These are phyloP conservation scores for Enteromius unitaeniatus DNA, from an alignment of 2,797 vertebrate genomes.

Conservation along the genomic window DNA sequence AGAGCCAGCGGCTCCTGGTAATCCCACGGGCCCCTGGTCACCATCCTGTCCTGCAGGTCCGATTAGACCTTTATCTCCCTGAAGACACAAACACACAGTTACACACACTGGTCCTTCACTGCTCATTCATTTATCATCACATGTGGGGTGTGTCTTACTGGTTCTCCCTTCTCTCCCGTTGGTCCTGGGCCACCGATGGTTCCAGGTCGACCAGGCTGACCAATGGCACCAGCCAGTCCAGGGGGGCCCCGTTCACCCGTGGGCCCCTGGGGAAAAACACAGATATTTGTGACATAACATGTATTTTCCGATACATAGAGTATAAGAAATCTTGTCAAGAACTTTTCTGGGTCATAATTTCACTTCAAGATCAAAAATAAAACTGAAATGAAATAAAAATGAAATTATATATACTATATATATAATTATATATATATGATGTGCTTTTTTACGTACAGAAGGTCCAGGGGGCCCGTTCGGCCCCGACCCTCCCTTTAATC, in stretches of 20 bases:
- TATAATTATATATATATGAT: too few species aligned
- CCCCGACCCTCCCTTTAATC: slow-evolving; percentile 92
- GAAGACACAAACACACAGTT: slow-evolving; percentile 30
- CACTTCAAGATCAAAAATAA: not conserved
- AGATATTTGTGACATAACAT: not conserved
- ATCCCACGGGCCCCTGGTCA: slow-evolving; percentile 90
- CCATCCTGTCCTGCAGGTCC: slow-evolving; percentile 94
- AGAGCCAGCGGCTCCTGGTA: slow-evolving; percentile 87
- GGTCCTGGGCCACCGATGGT: slow-evolving; percentile 90
- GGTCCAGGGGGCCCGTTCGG: slow-evolving; percentile 86
- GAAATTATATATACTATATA: not conserved
- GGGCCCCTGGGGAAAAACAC: slow-evolving; percentile 79
- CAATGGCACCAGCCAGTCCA: slow-evolving; percentile 91
- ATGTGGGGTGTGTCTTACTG: slow-evolving; percentile 78
- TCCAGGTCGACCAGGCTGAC: slow-evolving; percentile 90
- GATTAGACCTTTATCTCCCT: slow-evolving; percentile 94
- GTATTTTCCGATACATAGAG: not conserved
- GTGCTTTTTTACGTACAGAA: slow-evolving; percentile 78
- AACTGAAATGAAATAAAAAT: too few species aligned
- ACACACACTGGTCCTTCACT: not conserved
- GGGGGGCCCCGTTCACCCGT: slow-evolving; percentile 90
- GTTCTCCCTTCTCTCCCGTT: slow-evolving; percentile 94
- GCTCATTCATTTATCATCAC: not conserved
- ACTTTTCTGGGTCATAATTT: not conserved
- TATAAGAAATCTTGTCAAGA: not conserved